Base-by-base conservation (phyloP, 2,797 vertebrate genomes). In the Tragelaphus eurycerus region DNA sequence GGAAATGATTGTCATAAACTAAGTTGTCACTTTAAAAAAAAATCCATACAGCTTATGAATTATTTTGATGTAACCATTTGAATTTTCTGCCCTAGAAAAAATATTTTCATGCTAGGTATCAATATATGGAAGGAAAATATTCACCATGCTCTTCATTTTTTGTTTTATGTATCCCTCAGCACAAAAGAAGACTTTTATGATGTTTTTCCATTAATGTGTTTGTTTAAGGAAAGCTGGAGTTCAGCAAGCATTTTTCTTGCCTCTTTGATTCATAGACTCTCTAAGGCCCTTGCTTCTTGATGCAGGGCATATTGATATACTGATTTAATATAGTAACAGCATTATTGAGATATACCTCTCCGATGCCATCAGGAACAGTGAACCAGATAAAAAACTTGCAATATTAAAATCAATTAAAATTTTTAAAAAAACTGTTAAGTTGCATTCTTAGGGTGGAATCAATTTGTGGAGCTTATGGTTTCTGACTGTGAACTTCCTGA, bases 401-500 rank as follows among this genome's bases (percentile, higher is more conserved):
- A 93, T 96, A 97, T 97, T 97, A 96, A 98, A 98, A 98, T 55
- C 88, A 95, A 95, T 98, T 98, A 97, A 97, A 98, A 95, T 90
- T 34, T 34, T 43, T 43, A 43, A 84, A 95, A 95, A 91, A 95
- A 71, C n/a, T 62, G 52, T 96, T 64, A 97, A 97, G 90, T 79
- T 97, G 27, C 74, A 93, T 85, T 83, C 23, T 86, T 85, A 96
- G 78, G 95, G 95, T 31, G 95, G 59, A 95, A 96, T 97, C 74
- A 92, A 87, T 96, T 93, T 95, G 11, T 46, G 82, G 81, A 98
- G 91, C 23, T 21, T 38, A 38, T 34, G 90, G 50, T 79, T 88
- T 59, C 29, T 93, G 79, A 43, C 38, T 43, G 38, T 43, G 38
- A 43, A 43, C 38, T 43, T 43, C 38, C 38, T 43, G 38, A 43